A percentile compares a stretch with the other conserved stretches of the same genome.
phyloP scores from a whole-genome alignment of 2,797 vertebrate species.

The Sebastes ruberrimus region DNA sequence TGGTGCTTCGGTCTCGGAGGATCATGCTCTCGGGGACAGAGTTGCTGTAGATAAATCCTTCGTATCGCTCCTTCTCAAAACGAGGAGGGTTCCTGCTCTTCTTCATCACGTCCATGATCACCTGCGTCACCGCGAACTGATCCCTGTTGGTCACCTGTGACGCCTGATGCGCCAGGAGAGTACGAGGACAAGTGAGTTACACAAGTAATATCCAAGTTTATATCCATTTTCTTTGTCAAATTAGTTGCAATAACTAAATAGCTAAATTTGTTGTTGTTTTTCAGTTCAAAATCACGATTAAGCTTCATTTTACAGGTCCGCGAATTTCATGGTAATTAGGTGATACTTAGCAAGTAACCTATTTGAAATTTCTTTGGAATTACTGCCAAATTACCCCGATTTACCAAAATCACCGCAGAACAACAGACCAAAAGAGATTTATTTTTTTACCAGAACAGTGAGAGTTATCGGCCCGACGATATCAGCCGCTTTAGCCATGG shows the following conservation, averaged over 20 bases:
- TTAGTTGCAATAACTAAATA: neutral
- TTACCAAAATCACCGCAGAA: no score
- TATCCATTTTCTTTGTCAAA: neutral
- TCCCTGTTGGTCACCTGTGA: conserved; percentile 83
- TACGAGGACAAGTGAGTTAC: neutral
- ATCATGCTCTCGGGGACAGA: conserved; percentile 80
- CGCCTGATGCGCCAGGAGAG: conserved; percentile 72
- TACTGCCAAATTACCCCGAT: no score
- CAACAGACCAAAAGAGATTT: neutral
- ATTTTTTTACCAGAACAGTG: conserved; percentile 85
- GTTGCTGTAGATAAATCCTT: conserved; percentile 77
- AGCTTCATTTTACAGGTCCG: no score
- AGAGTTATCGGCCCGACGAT: conserved; percentile 79
- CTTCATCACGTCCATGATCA: conserved; percentile 85
- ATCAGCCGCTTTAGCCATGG: conserved; percentile 85
- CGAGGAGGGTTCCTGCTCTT: conserved; percentile 76
- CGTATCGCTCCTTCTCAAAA: conserved; percentile 83
- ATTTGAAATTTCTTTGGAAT: no score
- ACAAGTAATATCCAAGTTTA: fast-evolving
- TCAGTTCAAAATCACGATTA: neutral
- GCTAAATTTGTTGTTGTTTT: neutral
- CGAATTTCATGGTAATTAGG: no score
- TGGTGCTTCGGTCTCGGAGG: conserved; percentile 75
- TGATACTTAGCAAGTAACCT: no score
- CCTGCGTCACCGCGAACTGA: conserved; percentile 84